Conservation (phyloP, 2,797 vertebrate genomes). For the Sylvia borin region DNA sequence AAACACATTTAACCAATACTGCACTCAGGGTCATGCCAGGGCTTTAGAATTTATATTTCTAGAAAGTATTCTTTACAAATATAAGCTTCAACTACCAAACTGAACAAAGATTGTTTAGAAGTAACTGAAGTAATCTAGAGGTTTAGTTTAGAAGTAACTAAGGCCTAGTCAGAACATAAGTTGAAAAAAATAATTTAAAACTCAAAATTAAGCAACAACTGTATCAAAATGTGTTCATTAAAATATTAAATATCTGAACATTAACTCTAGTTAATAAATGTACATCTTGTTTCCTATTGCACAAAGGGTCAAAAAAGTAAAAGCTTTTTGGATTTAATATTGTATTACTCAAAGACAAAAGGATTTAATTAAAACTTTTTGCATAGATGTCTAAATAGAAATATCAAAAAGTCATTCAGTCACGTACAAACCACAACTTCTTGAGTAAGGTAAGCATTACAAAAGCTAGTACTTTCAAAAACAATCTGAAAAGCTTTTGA, state of each 20-base stretch:
- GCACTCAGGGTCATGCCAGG: not conserved
- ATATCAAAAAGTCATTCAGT: not conserved
- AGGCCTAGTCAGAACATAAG: not conserved
- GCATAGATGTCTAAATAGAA: not conserved
- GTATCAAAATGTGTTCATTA: not conserved
- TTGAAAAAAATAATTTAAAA: not conserved
- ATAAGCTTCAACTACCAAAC: not conserved
- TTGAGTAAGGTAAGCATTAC: not conserved
- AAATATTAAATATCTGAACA: not conserved
- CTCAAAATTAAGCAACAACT: not conserved
- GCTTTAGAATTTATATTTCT: not conserved
- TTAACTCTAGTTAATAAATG: not conserved
- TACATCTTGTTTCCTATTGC: not conserved
- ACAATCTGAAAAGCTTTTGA: not conserved
- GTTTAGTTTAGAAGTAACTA: not conserved
- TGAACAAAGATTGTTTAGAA: not conserved
- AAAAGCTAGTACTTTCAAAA: not conserved
- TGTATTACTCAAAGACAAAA: not conserved
- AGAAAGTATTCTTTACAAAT: not conserved
- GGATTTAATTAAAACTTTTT: not conserved
- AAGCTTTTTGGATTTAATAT: not conserved
- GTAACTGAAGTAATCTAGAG: not conserved
- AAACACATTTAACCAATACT: not conserved
- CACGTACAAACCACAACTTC: not conserved
- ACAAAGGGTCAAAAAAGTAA: not conserved